A percentile compares a stretch with the other conserved stretches of the same genome.
These are phyloP conservation scores for Anthophora plumipes DNA, from an alignment of 2,888 invertebrate genomes.

Conservation along the genomic window DNA sequence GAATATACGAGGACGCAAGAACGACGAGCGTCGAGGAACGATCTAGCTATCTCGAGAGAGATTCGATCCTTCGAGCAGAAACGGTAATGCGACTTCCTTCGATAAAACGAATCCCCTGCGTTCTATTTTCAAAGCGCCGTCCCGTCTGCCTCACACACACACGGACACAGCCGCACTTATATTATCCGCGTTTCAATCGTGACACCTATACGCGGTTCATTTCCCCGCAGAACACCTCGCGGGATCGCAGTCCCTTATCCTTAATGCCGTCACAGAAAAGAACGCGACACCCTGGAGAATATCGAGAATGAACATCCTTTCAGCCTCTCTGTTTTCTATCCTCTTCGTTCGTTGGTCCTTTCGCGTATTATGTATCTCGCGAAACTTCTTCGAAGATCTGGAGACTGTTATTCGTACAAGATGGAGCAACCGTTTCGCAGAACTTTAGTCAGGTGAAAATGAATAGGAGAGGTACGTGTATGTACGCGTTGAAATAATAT, in stretches of 20 bases:
- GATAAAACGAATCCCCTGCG: constrained; percentile 54
- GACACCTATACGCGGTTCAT: constrained; percentile 59
- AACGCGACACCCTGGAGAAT: constrained; percentile 51
- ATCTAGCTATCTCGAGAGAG: constrained; percentile 27
- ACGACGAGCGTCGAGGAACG: constrained; percentile 7
- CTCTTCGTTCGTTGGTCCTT: not conserved
- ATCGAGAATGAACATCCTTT: constrained; percentile 36
- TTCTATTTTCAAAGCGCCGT: constrained; percentile 50
- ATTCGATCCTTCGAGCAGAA: constrained; percentile 34
- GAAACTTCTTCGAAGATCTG: not conserved
- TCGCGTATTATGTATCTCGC: constrained; percentile 20
- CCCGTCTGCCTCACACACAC: not conserved
- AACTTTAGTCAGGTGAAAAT: not conserved
- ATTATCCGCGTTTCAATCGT: constrained; percentile 59
- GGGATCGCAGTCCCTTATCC: constrained; percentile 53
- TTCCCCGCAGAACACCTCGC: constrained; percentile 47
- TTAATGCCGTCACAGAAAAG: constrained; percentile 50
- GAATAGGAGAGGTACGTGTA: not conserved
- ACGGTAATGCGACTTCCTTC: constrained; percentile 52
- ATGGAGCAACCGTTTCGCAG: not conserved
- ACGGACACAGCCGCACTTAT: constrained; percentile 6
- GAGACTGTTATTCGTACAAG: not conserved
- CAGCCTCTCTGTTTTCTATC: constrained; percentile 2
- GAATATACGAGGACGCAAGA: constrained; percentile 20
- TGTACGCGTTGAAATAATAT: not conserved